A percentile compares a stretch with the other conserved stretches of the same genome.
Evolutionary conservation across 1,140 invertebrate species (phyloP).

Genomic region (Trinorchestia longiramus): DNA sequence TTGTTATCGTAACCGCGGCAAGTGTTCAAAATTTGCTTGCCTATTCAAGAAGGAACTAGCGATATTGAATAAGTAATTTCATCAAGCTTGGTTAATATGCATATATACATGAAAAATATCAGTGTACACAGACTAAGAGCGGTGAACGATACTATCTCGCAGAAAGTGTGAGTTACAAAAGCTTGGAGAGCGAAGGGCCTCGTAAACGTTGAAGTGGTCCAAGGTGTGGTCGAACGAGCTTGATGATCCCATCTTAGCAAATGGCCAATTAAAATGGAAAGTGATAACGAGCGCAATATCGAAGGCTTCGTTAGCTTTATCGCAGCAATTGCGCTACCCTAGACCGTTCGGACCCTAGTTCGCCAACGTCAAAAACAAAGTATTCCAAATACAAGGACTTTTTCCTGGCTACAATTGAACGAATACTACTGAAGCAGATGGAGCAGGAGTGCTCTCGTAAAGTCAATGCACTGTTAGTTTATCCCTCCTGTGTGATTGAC

Average conservation of each 20-base stretch:
- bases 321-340: constrained; percentile 12
- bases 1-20: not conserved
- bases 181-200: not conserved
- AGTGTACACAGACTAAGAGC: not conserved
- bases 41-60: not conserved
- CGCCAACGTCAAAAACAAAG: not conserved
- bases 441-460: not conserved
- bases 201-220: not conserved
- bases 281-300: constrained; percentile 52
- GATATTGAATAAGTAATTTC: not conserved
- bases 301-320: constrained; percentile 44
- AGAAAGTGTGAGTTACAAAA: not conserved
- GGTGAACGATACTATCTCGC: not conserved
- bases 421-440: not conserved
- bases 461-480: not conserved
- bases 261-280: constrained; percentile 44
- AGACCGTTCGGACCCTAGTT: not conserved
- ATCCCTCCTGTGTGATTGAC: not conserved
- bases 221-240: constrained; percentile 3
- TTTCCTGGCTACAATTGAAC: not conserved
- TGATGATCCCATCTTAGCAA: constrained; percentile 22
- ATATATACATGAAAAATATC: not conserved
- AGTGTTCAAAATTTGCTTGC: not conserved
- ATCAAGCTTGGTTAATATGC: not conserved
- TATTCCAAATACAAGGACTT: not conserved